Evolutionary conservation across 2,888 invertebrate species (phyloP).

Genomic region (Drepana falcataria): DNA sequence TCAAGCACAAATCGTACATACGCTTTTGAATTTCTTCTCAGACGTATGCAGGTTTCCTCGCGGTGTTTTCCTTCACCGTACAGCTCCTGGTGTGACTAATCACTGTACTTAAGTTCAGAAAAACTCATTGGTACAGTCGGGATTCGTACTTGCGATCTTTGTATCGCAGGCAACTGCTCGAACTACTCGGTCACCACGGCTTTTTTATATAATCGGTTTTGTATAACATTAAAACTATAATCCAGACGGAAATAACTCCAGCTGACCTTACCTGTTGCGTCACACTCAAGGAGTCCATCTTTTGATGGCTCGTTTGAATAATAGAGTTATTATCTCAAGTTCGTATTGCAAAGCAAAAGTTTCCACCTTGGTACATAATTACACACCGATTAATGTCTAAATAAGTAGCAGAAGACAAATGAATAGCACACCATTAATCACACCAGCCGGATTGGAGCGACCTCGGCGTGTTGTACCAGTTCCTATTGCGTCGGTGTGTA

Average conservation of each 20-base stretch:
- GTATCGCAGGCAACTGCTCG: no score
- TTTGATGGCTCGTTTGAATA: background rate
- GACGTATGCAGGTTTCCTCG: no score
- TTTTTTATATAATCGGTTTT: no score
- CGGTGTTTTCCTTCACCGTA: no score
- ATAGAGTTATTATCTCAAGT: conserved; percentile 12
- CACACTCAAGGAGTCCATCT: background rate
- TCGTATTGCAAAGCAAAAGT: conserved; percentile 21
- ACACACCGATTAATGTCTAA: conserved; percentile 56
- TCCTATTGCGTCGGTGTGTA: background rate
- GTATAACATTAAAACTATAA: no score
- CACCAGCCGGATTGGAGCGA: conserved; percentile 21
- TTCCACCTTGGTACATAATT: conserved; percentile 37
- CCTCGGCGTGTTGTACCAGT: conserved; percentile 22
- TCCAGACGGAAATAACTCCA: conserved; percentile 2
- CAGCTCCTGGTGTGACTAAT: no score
- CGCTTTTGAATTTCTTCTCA: no score
- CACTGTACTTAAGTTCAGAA: no score
- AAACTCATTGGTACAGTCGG: no score
- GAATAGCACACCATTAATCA: conserved; percentile 58
- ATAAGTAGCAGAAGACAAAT: conserved; percentile 53
- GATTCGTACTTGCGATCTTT: no score
- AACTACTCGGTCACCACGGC: no score
- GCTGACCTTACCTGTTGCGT: background rate
- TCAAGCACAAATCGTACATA: no score